These are phyloP conservation scores for Columba janthina DNA, from an alignment of 2,113 vertebrate genomes.

Conservation along the genomic window DNA sequence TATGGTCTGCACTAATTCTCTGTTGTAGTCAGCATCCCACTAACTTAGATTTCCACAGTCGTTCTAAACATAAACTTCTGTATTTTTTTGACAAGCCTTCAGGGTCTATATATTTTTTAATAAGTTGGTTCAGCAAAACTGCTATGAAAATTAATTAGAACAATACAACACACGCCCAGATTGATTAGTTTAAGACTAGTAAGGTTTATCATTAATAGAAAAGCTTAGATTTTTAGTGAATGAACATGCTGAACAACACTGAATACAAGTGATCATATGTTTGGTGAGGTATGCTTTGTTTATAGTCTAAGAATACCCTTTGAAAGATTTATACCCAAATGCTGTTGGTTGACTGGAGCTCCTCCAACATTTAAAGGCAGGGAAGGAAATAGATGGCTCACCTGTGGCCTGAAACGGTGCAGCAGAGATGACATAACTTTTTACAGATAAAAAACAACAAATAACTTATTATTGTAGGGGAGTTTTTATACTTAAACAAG, in stretches of 20 bases:
- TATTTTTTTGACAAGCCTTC: too few relatives aligned
- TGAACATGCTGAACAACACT: background rate
- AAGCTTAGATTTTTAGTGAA: background rate
- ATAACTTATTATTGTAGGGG: background rate
- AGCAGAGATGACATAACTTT: background rate
- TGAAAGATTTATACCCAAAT: background rate
- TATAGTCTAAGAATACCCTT: background rate
- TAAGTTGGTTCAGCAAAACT: background rate
- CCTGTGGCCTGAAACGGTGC: background rate
- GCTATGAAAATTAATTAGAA: background rate
- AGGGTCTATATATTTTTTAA: background rate
- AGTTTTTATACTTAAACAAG: background rate
- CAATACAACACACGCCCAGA: fast-evolving
- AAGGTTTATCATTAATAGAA: background rate
- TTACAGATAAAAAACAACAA: background rate
- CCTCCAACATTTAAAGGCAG: background rate
- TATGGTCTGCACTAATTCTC: background rate
- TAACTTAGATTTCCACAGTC: background rate
- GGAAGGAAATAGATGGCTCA: background rate
- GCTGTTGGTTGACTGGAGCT: background rate
- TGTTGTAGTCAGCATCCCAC: background rate
- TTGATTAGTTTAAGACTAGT: background rate
- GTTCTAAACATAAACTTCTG: background rate
- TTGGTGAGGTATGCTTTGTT: background rate
- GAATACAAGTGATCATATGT: background rate